These are phyloP conservation scores for Chamaetylas fuelleborni DNA, from an alignment of 2,113 vertebrate species.

Conservation along the genomic window DNA sequence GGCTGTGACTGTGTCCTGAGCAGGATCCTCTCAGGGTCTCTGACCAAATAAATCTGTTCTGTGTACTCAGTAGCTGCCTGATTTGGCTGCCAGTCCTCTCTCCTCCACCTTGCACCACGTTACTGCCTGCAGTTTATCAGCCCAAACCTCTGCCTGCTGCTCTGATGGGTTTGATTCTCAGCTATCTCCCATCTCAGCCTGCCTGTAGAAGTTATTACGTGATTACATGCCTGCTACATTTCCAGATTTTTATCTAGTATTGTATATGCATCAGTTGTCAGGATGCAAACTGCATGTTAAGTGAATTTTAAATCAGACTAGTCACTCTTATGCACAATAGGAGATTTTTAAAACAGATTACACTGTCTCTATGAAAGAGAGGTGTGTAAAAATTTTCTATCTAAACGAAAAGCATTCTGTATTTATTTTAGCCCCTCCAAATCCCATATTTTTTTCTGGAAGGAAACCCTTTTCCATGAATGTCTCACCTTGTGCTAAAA, in stretches of 20 bases:
- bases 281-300: background rate
- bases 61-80: background rate
- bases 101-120: background rate
- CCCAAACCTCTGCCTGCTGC: background rate
- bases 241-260: background rate
- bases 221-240: background rate
- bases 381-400: background rate
- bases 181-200: background rate
- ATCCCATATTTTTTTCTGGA: background rate
- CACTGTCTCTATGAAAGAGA: background rate
- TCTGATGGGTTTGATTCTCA: background rate
- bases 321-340: background rate
- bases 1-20: background rate
- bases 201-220: background rate
- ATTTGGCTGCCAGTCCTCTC: background rate
- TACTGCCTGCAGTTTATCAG: background rate
- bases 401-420: background rate
- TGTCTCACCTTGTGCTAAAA: background rate
- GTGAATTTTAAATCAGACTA: background rate
- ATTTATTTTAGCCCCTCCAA: background rate
- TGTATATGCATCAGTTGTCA: background rate
- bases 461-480: background rate
- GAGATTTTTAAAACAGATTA: background rate
- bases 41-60: background rate
- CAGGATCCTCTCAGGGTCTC: background rate